Base-by-base conservation (phyloP, 2,797 vertebrate species). In the Labeo calbasu region DNA sequence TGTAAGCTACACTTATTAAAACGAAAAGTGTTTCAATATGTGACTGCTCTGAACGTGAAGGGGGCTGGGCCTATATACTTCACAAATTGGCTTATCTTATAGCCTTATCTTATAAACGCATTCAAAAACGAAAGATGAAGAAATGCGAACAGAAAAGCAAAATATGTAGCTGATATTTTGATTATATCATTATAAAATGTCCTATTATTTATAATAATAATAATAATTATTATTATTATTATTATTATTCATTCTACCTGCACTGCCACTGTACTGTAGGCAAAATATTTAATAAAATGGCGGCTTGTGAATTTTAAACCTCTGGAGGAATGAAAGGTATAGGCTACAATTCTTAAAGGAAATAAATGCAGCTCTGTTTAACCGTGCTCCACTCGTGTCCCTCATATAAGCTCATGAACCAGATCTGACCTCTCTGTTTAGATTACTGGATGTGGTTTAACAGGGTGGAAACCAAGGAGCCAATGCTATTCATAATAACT, bases 1-100 rank as follows among this genome's bases (percentile, higher is more conserved):
- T 97, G 96, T 96, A 93, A 95, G 96, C 94, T 96, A 95, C 96
- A 97, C 96, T 98, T 99, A 99, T 98, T 99, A 98, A 97, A 97
- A 95, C 95, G 96, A 96, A 99, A 99, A 99, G 97, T 98, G 97
- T 95, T 99, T 99, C 98, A 99, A 97, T 98, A 98, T 99, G 98
- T 98, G 94, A 86, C 90, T 83, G 90, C 92, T 91, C 93, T 93
- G 85, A 87, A 89, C 88, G 88, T 85, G 91, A 90, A 90, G 92
- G 94, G 93, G 92, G 92, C 89, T 92, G 93, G 92, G 93, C 82
- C 70, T 69, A 88, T 14, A n/a, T 53, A 25, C 15, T 28, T 48
- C 23, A 75, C 59, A 51, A 85, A 61, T 77, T 9, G 14, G 25
- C 50, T 48, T 57, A 21, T 77, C 66, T 84, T 10, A 70, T 32